Evolutionary conservation across 30 jellyfish, hydroid and myxozoan genomes (phyloP).

Genomic region (Cassiopea xamachana): DNA sequence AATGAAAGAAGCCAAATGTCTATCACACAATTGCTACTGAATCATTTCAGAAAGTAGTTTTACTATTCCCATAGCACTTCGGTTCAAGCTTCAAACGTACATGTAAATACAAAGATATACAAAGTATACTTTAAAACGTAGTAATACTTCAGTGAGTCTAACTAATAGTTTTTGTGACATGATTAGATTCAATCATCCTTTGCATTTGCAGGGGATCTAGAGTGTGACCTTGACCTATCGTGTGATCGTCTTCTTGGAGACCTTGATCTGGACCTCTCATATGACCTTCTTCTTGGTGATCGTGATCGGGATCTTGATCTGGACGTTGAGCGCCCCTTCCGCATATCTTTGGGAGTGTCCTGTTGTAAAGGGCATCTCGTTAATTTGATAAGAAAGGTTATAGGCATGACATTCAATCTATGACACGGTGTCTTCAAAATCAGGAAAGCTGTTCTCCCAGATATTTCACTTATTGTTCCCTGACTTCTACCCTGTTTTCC

Average conservation of each 20-base stretch:
- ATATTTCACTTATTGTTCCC: no score
- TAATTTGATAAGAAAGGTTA: not conserved
- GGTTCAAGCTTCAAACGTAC: not conserved
- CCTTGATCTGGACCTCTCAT: slow-evolving; percentile 75
- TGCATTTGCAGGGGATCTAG: slow-evolving; percentile 61
- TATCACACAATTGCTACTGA: no score
- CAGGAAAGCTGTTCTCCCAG: no score
- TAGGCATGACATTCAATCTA: no score
- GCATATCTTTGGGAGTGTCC: slow-evolving; percentile 82
- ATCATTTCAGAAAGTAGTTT: not conserved
- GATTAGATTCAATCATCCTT: slow-evolving; percentile 30
- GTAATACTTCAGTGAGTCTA: not conserved
- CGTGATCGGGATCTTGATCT: slow-evolving; percentile 75
- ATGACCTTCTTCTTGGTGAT: slow-evolving; percentile 78
- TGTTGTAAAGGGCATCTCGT: not conserved
- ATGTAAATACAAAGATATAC: not conserved
- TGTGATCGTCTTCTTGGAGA: slow-evolving; percentile 79
- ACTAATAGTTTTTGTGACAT: not conserved
- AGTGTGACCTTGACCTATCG: slow-evolving; percentile 72
- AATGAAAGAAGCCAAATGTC: no score
- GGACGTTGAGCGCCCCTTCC: slow-evolving; percentile 68
- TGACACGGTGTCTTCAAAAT: no score
- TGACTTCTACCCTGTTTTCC: no score
- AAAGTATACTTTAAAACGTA: not conserved
- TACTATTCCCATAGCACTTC: not conserved